These are phyloP conservation scores for Montipora efflorescens DNA, from an alignment of 64 coral and sea anemone genomes.

Conservation along the genomic window DNA sequence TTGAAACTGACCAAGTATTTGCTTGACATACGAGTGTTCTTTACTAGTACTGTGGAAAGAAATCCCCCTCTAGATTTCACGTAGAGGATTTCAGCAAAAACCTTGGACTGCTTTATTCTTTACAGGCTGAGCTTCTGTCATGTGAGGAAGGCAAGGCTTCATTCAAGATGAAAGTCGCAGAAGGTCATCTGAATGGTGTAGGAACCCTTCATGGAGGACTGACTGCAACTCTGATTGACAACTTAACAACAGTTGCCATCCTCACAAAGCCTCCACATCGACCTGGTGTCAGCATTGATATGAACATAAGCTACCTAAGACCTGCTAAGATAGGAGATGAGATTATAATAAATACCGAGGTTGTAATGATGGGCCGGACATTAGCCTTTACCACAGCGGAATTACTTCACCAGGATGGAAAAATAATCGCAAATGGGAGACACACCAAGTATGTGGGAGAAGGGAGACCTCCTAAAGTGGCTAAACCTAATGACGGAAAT, in stretches of 20 bases:
- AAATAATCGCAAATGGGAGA: slow-evolving; percentile 78
- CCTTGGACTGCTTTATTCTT: neutral
- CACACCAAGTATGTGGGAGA: slow-evolving; percentile 89
- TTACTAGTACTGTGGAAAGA: too few species aligned
- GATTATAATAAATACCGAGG: slow-evolving; percentile 84
- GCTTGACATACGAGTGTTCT: too few species aligned
- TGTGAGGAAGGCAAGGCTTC: slow-evolving; percentile 74
- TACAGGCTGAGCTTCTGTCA: slow-evolving; percentile 68
- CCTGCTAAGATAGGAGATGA: slow-evolving; percentile 86
- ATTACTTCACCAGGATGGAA: slow-evolving; percentile 74
- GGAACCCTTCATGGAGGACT: slow-evolving; percentile 92
- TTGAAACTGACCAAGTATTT: too few species aligned
- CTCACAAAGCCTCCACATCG: slow-evolving; percentile 27
- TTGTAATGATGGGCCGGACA: slow-evolving; percentile 76
- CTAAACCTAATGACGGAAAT: neutral
- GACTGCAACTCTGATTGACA: slow-evolving; percentile 86
- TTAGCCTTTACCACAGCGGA: slow-evolving; percentile 88
- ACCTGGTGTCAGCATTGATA: slow-evolving; percentile 81
- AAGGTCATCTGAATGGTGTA: slow-evolving; percentile 72
- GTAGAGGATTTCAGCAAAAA: neutral
- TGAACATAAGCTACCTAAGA: slow-evolving; percentile 84
- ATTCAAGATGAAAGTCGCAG: slow-evolving; percentile 72
- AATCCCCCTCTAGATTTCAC: neutral
- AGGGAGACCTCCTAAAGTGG: neutral
- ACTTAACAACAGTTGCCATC: slow-evolving; percentile 64